phyloP scores from a whole-genome alignment of 2,888 invertebrate species.

The Apamea monoglypha region DNA sequence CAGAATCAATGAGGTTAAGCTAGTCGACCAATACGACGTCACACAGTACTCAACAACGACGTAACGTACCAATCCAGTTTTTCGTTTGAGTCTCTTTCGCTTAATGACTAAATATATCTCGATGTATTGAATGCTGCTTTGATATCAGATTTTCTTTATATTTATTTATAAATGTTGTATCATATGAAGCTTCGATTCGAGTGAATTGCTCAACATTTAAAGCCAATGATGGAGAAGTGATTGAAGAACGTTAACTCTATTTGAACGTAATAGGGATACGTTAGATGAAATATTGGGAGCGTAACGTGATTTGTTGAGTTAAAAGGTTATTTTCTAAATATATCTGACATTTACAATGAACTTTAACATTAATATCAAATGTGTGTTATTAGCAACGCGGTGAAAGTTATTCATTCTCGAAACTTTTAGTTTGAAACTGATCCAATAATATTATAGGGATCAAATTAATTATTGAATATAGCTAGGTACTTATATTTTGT shows the following conservation, averaged over 20 bases:
- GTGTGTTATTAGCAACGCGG: background rate
- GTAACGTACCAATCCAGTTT: conserved; percentile 39
- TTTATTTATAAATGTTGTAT: conserved; percentile 44
- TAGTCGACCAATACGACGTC: conserved; percentile 32
- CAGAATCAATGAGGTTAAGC: conserved; percentile 10
- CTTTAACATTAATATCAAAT: background rate
- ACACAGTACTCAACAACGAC: conserved; percentile 15
- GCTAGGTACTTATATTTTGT: background rate
- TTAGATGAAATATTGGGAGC: conserved; percentile 29
- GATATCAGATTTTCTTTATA: conserved; percentile 50
- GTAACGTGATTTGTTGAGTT: conserved; percentile 18
- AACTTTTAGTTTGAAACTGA: background rate
- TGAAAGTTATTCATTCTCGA: conserved; percentile 4
- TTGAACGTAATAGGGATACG: conserved; percentile 35
- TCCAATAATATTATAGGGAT: background rate
- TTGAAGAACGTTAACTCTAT: conserved; percentile 54
- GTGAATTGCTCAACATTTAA: conserved; percentile 63
- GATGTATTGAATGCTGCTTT: conserved; percentile 44
- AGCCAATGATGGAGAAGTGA: conserved; percentile 54
- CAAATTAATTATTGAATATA: background rate
- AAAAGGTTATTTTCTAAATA: conserved; percentile 30
- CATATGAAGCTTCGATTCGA: conserved; percentile 44
- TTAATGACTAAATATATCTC: conserved; percentile 40
- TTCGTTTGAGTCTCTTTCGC: conserved; percentile 31
- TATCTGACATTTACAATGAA: conserved; percentile 29